A percentile compares a stretch with the other conserved stretches of the same genome.
Conservation (phyloP, 1,140 invertebrate species). For the Nymphalis io region DNA sequence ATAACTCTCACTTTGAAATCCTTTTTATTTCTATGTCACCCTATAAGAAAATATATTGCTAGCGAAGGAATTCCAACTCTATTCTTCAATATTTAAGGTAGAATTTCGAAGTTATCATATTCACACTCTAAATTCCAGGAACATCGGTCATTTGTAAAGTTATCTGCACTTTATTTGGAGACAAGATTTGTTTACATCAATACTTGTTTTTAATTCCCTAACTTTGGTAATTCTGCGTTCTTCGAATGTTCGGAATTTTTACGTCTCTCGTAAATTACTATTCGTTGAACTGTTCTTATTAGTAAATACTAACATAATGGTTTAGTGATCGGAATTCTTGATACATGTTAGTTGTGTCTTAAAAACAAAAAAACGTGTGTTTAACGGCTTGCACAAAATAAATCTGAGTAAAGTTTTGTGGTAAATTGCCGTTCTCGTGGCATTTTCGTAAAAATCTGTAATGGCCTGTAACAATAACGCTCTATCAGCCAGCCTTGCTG, state of each 20-base stretch:
- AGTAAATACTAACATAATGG: not conserved
- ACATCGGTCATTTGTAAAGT: slow-evolving; percentile 77
- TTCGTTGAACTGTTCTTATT: not conserved
- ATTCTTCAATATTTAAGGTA: slow-evolving; percentile 11
- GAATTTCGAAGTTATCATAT: slow-evolving; percentile 25
- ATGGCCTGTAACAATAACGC: too few species aligned
- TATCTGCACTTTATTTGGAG: slow-evolving; percentile 79
- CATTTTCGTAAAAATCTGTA: too few species aligned
- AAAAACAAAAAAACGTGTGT: too few species aligned
- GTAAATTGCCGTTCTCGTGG: too few species aligned
- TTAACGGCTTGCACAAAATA: too few species aligned
- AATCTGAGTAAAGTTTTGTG: too few species aligned
- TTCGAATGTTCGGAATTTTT: slow-evolving; percentile 61
- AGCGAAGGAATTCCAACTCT: slow-evolving; percentile 41
- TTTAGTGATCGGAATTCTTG: not conserved
- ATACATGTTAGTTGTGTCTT: too few species aligned
- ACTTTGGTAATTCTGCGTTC: slow-evolving; percentile 42
- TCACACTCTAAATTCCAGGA: slow-evolving; percentile 69
- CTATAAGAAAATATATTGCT: slow-evolving; percentile 40
- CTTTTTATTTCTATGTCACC: slow-evolving; percentile 72
- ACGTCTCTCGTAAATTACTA: slow-evolving; percentile 15
- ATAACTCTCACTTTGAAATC: slow-evolving; percentile 79
- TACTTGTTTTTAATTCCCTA: slow-evolving; percentile 60
- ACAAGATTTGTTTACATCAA: slow-evolving; percentile 66
- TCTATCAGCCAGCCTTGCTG: too few species aligned